A percentile compares a stretch with the other conserved stretches of the same genome.
phyloP scores from a whole-genome alignment of 92 coral and sea anemone species.

The Phenganax subtilis region DNA sequence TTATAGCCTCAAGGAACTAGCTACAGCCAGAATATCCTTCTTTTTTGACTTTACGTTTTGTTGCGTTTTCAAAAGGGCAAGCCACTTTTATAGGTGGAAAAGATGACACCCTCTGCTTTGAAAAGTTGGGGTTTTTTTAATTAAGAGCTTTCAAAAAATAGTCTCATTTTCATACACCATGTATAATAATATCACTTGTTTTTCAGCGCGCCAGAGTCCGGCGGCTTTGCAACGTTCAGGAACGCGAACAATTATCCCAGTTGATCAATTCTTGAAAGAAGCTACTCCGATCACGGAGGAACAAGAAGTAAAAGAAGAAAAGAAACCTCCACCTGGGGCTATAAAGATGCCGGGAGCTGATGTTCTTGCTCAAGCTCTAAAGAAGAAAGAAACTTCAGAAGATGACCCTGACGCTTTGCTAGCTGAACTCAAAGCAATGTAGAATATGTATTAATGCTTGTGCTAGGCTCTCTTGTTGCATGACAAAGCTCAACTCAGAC shows the following conservation, averaged over 20 bases:
- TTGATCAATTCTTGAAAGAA: conserved; percentile 72
- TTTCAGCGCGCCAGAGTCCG: conserved; percentile 63
- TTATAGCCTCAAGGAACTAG: not conserved
- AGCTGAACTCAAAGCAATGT: conserved; percentile 70
- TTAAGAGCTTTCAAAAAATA: no score
- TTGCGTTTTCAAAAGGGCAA: not conserved
- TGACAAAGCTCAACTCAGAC: no score
- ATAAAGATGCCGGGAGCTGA: conserved; percentile 51
- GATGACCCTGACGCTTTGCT: conserved; percentile 78
- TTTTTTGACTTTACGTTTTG: not conserved
- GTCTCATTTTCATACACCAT: no score
- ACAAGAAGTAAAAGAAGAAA: conserved; percentile 53
- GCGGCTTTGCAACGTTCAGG: conserved; percentile 80
- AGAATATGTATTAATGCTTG: not conserved
- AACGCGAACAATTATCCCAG: conserved; percentile 93
- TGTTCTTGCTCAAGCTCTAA: conserved; percentile 21
- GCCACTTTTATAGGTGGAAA: no score
- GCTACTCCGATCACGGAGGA: conserved; percentile 46
- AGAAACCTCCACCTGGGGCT: conserved; percentile 62
- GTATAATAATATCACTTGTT: not conserved
- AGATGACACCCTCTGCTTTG: no score
- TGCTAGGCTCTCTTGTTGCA: no score
- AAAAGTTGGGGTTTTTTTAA: no score
- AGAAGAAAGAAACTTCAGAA: not conserved
- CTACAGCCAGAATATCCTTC: not conserved